Percentiles rank a stretch among this genome's conserved stretches.
These are phyloP conservation scores for Maniola jurtina DNA, from an alignment of 1,140 invertebrate species.

Conservation along the genomic window DNA sequence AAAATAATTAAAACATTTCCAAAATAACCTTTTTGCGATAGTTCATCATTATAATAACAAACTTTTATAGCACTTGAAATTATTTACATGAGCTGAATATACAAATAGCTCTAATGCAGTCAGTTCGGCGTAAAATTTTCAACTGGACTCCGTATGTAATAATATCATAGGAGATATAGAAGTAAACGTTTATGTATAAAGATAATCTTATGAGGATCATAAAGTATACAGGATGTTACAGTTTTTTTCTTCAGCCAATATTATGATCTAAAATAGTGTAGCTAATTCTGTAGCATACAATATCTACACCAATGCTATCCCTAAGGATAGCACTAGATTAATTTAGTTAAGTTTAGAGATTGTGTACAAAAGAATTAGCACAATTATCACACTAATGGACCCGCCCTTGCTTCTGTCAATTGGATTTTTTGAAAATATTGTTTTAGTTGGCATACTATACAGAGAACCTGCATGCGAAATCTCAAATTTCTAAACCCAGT, in stretches of 20 bases:
- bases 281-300: background rate
- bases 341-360: too few relatives aligned
- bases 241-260: conserved; percentile 32
- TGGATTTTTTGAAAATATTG: too few relatives aligned
- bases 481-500: too few relatives aligned
- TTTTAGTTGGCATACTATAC: too few relatives aligned
- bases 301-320: too few relatives aligned
- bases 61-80: conserved; percentile 1
- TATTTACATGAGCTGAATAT: background rate
- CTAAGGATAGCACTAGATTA: too few relatives aligned
- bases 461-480: too few relatives aligned
- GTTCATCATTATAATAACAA: conserved; percentile 8
- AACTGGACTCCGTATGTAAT: conserved; percentile 55
- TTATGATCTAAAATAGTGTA: background rate
- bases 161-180: conserved; percentile 49
- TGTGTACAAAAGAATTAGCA: too few relatives aligned
- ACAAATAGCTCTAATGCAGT: conserved; percentile 17
- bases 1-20: background rate
- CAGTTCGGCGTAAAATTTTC: conserved; percentile 45
- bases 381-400: too few relatives aligned
- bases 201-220: conserved; percentile 59
- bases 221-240: conserved; percentile 61
- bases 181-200: conserved; percentile 56
- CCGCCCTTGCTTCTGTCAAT: too few relatives aligned
- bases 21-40: conserved; percentile 33